Evolutionary conservation across 2,797 vertebrate genomes (phyloP), one percentile per base, ranked within the genome.

Genomic region (Mycteria americana): DNA sequence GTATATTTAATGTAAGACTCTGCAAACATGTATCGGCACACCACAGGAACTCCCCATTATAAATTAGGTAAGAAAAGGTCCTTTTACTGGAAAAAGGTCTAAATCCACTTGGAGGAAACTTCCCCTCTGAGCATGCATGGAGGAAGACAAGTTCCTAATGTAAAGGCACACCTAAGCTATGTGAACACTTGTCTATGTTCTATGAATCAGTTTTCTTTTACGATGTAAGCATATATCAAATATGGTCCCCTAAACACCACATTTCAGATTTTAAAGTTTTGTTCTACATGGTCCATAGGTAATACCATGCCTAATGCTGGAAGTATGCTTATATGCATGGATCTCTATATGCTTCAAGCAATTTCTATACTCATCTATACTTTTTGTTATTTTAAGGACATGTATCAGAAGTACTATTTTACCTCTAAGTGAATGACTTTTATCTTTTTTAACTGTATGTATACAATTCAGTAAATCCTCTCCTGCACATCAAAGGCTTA

Each of bases 31-130:
- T 33, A 65, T 2, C 65, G 19, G 12, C 9, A 81, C 7, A 37
- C 10, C 9, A 48, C 0, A 59, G 9, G 2, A 94, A 84, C 39
- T 18, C 22, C 3, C 17, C 3, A 33, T 2, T 31, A 3, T 6
- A 82, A 83, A 60, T n/a, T 27, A 60, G 51, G 8, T 7, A 57
- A 45, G 27, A 56, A 76, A 68, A 67, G 1, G 15, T 35, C 46
- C 30, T 76, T 93, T 65, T 62, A 62, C 28, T 17, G 15, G 24
- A 83, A 27, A 74, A 60, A 2, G 7, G 15, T 23, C 16, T 65
- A 92, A 80, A 46, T 14, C 28, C n/a, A 33, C 18, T 21, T 21
- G 18, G 28, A 92, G 6, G 8, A 45, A 94, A 69, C 23, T 3
- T 35, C 11, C 8, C 9, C 53, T 48, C 21, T 24, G n/a, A 64